Percentiles rank a stretch among this genome's conserved stretches.
Conservation (phyloP, 2,113 vertebrate species). For the Corythornis vintsioides region DNA sequence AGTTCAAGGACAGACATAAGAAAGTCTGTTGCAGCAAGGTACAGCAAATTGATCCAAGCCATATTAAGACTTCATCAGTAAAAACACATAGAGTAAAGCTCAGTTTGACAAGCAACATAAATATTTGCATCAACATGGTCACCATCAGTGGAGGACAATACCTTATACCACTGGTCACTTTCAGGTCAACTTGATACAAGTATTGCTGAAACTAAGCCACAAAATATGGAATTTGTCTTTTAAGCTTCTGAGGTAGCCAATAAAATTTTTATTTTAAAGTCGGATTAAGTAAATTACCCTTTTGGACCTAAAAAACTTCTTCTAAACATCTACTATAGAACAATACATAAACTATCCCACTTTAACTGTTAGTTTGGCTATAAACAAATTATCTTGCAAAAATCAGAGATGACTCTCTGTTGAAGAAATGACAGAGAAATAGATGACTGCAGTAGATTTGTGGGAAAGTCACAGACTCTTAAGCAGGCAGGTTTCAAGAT, state of each 20-base stretch:
- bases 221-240: neutral
- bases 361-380: neutral
- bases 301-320: neutral
- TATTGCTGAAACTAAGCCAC: neutral
- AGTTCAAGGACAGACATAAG: constrained; percentile 59
- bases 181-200: neutral
- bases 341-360: neutral
- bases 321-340: neutral
- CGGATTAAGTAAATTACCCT: neutral
- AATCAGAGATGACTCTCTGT: neutral
- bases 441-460: neutral
- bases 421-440: neutral
- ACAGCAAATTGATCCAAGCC: neutral
- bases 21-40: neutral
- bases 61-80: neutral
- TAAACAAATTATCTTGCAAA: neutral
- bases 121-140: neutral
- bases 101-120: neutral
- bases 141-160: neutral
- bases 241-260: neutral
- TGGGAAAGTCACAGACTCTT: neutral
- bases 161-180: neutral
- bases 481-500: neutral
- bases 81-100: neutral
- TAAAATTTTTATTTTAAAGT: neutral